Conservation (phyloP, 2,888 invertebrate species). For the Muscina levida region DNA sequence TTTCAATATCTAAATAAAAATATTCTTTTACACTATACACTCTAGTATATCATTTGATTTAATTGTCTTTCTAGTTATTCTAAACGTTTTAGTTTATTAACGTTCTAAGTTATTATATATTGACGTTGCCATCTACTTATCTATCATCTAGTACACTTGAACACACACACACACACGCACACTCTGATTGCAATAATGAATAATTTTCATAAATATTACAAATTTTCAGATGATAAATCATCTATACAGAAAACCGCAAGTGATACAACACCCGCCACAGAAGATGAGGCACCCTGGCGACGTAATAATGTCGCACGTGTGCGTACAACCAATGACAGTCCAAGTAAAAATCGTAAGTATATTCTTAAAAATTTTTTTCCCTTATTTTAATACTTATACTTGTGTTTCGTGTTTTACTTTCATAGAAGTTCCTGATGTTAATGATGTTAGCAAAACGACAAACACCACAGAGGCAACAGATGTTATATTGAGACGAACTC, state of each 20-base stretch:
- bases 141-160: too few species aligned
- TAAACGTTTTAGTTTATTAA: too few species aligned
- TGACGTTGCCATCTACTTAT: too few species aligned
- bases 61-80: too few species aligned
- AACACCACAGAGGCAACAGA: slow-evolving; percentile 81
- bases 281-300: slow-evolving; percentile 85
- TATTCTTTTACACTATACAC: too few species aligned
- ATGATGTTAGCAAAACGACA: slow-evolving; percentile 77
- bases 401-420: slow-evolving; percentile 31
- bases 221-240: slow-evolving; percentile 72
- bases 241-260: slow-evolving; percentile 65
- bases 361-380: neutral
- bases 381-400: neutral
- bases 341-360: slow-evolving; percentile 81
- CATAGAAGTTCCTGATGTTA: slow-evolving; percentile 82
- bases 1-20: too few species aligned
- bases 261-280: slow-evolving; percentile 70
- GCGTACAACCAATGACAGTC: slow-evolving; percentile 81
- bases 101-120: too few species aligned
- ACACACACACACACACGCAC: too few species aligned
- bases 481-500: slow-evolving; percentile 88
- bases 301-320: slow-evolving; percentile 83
- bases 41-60: too few species aligned
- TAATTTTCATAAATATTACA: slow-evolving; percentile 38
- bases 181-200: slow-evolving; percentile 1